Base-by-base conservation (phyloP, 2,888 invertebrate genomes). In the Nemurella pictetii region DNA sequence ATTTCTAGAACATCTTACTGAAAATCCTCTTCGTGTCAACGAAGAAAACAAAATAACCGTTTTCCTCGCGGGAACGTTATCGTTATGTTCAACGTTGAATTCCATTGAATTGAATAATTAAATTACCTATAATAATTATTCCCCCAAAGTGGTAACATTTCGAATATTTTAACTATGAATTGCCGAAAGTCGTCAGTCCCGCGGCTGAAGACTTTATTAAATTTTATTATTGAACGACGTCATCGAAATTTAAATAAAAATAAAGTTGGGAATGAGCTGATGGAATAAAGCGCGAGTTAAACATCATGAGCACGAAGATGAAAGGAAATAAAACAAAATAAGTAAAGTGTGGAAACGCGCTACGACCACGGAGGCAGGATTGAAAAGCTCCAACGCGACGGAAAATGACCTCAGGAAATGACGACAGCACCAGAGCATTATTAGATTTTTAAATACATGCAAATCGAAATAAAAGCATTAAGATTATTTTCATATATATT, bases 381-480 rank as follows among this genome's bases (percentile, higher is more conserved):
- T n/a, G n/a, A n/a, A n/a, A 32, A 3, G 32, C 32, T 32, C 32
- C 9, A 32, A 32, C 32, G 32, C 55, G 55, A 2, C 55, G 20
- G 15, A 55, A 15, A 20, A 55, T 32, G 32, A 32, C 32, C 55
- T 12, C 55, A 12, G 20, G 55, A 55, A 55, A 55, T 55, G 55
- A 7, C 20, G 55, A 20, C 20, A 1, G 55, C 55, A 20, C 12
- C 20, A 30, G 27, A 1, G 55, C 55, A 20, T 20, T 55, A 30
- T 78, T 78, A 78, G 28, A 29, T 78, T 30, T 30, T 78, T 82
- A 82, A 55, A 72, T 30, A 82, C 29, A 72, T 82, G 82, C 28
- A 72, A 82, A 82, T 72, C 82, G 27, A 55, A 55, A 82, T 82
- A 82, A 78, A 35, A 7, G 5, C 55, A 81, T 36, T 81, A 80